phyloP scores from a whole-genome alignment of 2,797 vertebrate species.

The Characodon lateralis region DNA sequence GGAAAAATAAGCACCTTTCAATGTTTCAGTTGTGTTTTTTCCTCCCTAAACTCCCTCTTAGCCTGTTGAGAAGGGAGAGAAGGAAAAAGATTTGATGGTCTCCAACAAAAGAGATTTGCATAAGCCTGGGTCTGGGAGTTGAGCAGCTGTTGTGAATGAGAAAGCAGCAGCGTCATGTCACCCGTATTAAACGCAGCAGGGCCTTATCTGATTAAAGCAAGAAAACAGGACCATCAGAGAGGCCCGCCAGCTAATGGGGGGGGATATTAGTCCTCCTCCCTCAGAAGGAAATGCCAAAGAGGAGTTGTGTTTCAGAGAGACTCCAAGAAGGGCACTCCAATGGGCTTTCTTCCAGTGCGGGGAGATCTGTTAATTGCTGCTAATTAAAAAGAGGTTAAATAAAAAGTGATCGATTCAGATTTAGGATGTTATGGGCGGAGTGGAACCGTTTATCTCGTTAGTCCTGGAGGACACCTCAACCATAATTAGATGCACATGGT shows the following conservation, averaged over 20 bases:
- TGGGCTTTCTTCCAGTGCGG: conserved; percentile 66
- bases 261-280: conserved; percentile 66
- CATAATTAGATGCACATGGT: conserved; percentile 75
- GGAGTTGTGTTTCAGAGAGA: conserved; percentile 72
- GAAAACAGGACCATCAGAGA: conserved; percentile 72
- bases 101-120: conserved; percentile 84
- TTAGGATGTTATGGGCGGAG: conserved; percentile 70
- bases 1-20: conserved; percentile 60
- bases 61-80: conserved; percentile 70
- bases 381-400: conserved; percentile 75
- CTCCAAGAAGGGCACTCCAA: conserved; percentile 57
- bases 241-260: conserved; percentile 67
- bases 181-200: conserved; percentile 73
- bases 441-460: conserved; percentile 75
- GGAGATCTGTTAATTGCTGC: conserved; percentile 70
- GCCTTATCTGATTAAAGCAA: conserved; percentile 76
- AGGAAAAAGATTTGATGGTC: conserved; percentile 76
- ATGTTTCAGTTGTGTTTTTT: conserved; percentile 56
- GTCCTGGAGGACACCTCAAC: conserved; percentile 60
- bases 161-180: conserved; percentile 77
- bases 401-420: conserved; percentile 74
- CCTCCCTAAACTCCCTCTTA: conserved; percentile 43
- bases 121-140: conserved; percentile 81
- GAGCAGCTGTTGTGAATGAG: conserved; percentile 85
- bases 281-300: conserved; percentile 72